phyloP scores from a whole-genome alignment of 2,797 vertebrate species.

The Cygnus olor region DNA sequence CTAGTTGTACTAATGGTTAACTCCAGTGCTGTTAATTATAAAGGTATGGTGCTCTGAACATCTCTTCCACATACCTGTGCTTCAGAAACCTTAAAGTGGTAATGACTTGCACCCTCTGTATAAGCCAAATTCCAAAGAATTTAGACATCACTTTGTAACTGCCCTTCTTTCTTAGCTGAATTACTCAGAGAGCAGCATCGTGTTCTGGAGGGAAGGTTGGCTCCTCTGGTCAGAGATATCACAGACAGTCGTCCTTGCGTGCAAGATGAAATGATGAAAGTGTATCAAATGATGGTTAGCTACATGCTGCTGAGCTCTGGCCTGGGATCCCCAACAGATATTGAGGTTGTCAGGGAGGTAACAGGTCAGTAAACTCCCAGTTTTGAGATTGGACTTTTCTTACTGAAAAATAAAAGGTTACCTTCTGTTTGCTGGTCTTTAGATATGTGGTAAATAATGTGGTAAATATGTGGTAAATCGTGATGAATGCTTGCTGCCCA shows the following conservation, averaged over 20 bases:
- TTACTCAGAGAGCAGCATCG: constrained; percentile 84
- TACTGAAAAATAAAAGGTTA: neutral
- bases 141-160: neutral
- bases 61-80: neutral
- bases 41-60: neutral
- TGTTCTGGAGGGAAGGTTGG: constrained; percentile 79
- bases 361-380: constrained; percentile 80
- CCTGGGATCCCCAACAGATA: constrained; percentile 84
- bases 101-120: neutral
- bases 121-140: neutral
- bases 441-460: no score
- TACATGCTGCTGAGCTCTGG: constrained; percentile 85
- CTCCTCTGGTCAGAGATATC: constrained; percentile 83
- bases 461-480: neutral
- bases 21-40: neutral
- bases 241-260: constrained; percentile 78
- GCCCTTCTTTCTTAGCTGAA: constrained; percentile 79
- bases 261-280: constrained; percentile 78
- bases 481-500: neutral
- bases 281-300: constrained; percentile 84
- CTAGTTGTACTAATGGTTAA: neutral
- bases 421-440: neutral
- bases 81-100: neutral
- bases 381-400: neutral
- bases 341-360: constrained; percentile 81